Evolutionary conservation across 2,797 vertebrate genomes (phyloP).

Genomic region (Micromesistius poutassou): DNA sequence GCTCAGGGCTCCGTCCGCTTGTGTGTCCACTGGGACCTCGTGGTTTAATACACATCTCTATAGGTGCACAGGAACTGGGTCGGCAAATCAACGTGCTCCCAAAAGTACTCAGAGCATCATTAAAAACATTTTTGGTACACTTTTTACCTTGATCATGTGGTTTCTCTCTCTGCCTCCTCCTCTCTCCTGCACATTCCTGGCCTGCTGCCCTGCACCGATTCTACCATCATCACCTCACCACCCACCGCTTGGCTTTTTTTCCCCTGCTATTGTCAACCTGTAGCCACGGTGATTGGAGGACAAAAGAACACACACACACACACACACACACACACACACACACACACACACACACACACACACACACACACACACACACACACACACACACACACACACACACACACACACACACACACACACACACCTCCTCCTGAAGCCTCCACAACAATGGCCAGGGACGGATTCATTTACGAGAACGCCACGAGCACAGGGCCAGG

Average conservation of each 20-base stretch:
- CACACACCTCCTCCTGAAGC: slow-evolving; percentile 29
- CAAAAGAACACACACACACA: slow-evolving; percentile 49
- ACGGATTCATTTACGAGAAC: slow-evolving; percentile 41
- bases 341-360: slow-evolving; percentile 31
- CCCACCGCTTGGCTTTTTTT: slow-evolving; percentile 45
- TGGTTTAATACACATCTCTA: neutral
- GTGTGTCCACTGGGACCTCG: too few species aligned
- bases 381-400: slow-evolving; percentile 3
- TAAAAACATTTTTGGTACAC: too few species aligned
- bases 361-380: slow-evolving; percentile 31
- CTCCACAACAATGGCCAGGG: slow-evolving; percentile 49
- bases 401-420: neutral
- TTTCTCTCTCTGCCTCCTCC: slow-evolving; percentile 33
- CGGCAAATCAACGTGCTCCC: neutral
- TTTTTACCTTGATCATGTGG: neutral
- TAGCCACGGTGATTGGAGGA: slow-evolving; percentile 49
- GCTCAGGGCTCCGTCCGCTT: neutral
- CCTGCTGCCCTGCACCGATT: slow-evolving; percentile 44
- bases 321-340: slow-evolving; percentile 31
- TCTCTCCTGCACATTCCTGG: slow-evolving; percentile 41
- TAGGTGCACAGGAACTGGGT: neutral
- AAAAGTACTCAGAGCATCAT: neutral
- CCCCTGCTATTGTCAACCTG: slow-evolving; percentile 55
- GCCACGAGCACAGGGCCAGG: slow-evolving; percentile 21
- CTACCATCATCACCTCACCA: slow-evolving; percentile 42